Conservation (phyloP, 2,797 vertebrate species). For the Peromyscus aztecus region DNA sequence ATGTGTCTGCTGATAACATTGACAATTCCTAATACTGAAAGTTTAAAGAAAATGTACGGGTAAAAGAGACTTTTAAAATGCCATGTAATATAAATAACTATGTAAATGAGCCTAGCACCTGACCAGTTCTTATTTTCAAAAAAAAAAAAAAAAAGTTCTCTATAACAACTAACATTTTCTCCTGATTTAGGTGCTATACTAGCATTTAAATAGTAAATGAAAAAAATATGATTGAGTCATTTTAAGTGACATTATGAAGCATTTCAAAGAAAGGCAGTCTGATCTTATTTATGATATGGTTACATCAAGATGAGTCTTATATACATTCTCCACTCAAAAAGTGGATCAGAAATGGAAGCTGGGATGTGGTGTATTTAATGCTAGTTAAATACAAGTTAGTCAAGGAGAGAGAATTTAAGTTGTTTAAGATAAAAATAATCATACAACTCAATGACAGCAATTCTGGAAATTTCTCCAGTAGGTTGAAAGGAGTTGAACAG, state of each 20-base stretch:
- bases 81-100: background rate
- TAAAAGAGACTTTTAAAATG: background rate
- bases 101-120: constrained; percentile 9
- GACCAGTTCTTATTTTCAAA: constrained; percentile 37
- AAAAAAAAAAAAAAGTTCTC: background rate
- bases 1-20: constrained; percentile 1
- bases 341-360: background rate
- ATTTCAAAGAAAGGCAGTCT: constrained; percentile 2
- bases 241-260: constrained; percentile 39
- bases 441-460: constrained; percentile 6
- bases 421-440: background rate
- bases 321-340: background rate
- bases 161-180: background rate
- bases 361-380: background rate
- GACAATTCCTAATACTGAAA: background rate
- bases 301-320: constrained; percentile 9
- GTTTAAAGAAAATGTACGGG: background rate
- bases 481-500: constrained; percentile 54
- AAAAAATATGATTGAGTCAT: background rate
- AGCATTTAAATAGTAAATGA: constrained; percentile 45
- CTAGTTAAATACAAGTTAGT: background rate
- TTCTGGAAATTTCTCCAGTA: constrained; percentile 43
- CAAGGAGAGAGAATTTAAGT: background rate
- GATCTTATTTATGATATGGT: background rate
- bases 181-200: background rate